A percentile compares a stretch with the other conserved stretches of the same genome.
These are phyloP conservation scores for Nothoprocta perdicaria DNA, from an alignment of 2,113 vertebrate species.

Conservation along the genomic window DNA sequence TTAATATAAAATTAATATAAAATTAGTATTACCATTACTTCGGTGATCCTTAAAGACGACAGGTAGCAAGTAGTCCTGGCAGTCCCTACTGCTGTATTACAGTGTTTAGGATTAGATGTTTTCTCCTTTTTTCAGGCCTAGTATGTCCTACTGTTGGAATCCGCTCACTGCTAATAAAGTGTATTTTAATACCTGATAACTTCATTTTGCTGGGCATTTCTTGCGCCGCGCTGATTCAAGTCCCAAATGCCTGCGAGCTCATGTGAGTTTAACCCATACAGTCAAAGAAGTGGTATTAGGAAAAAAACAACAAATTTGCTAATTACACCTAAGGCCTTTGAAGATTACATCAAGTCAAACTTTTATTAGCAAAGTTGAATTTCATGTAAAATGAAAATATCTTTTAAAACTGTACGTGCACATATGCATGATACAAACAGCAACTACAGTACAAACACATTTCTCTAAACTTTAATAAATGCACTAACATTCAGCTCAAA, in stretches of 20 bases:
- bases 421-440: constrained; percentile 76
- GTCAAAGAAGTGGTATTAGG: accelerated
- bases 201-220: background rate
- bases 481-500: constrained; percentile 66
- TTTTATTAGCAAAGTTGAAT: constrained; percentile 83
- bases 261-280: background rate
- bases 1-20: too few species aligned
- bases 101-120: accelerated
- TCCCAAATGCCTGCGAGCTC: background rate
- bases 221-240: background rate
- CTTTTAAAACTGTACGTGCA: constrained; percentile 72
- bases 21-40: background rate
- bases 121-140: background rate
- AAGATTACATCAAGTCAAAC: constrained; percentile 75
- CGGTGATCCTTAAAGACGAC: background rate
- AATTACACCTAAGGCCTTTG: constrained; percentile 33
- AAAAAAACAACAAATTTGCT: background rate
- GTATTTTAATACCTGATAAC: background rate
- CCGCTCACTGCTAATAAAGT: background rate
- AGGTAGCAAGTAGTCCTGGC: background rate
- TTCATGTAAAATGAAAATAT: constrained; percentile 78
- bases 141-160: background rate
- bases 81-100: background rate
- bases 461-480: constrained; percentile 67
- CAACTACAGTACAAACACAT: constrained; percentile 77